Evolutionary conservation across 2,113 vertebrate species (phyloP).

Genomic region (Sinosuthora webbiana): DNA sequence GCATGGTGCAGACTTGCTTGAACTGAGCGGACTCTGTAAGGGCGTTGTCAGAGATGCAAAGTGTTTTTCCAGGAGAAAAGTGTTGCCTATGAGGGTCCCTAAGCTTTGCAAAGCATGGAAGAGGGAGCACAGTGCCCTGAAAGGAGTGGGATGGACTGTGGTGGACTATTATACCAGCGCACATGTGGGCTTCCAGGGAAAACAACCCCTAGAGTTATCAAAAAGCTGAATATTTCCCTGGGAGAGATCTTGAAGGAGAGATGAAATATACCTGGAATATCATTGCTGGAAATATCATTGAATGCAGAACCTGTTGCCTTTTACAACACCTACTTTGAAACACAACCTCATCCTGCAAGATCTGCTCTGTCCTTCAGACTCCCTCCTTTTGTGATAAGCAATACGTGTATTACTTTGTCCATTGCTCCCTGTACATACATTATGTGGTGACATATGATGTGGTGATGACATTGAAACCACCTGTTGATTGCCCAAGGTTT

Average conservation of each 20-base stretch:
- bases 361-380: not conserved
- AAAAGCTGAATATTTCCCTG: not conserved
- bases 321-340: not conserved
- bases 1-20: not conserved
- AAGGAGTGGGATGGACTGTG: not conserved
- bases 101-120: not conserved
- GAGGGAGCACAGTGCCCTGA: not conserved
- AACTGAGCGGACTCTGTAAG: not conserved
- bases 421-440: not conserved
- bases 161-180: fast-evolving
- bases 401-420: not conserved
- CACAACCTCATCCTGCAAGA: not conserved
- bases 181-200: not conserved
- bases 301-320: not conserved
- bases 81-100: not conserved
- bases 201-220: not conserved
- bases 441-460: not conserved
- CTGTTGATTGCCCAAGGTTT: not conserved
- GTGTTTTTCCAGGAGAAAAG: fast-evolving
- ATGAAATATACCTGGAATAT: not conserved
- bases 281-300: not conserved
- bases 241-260: not conserved
- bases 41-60: fast-evolving
- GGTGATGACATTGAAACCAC: not conserved
- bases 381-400: not conserved